Conservation (phyloP, 2,888 invertebrate genomes). For the Mesorhabditis sp. region DNA sequence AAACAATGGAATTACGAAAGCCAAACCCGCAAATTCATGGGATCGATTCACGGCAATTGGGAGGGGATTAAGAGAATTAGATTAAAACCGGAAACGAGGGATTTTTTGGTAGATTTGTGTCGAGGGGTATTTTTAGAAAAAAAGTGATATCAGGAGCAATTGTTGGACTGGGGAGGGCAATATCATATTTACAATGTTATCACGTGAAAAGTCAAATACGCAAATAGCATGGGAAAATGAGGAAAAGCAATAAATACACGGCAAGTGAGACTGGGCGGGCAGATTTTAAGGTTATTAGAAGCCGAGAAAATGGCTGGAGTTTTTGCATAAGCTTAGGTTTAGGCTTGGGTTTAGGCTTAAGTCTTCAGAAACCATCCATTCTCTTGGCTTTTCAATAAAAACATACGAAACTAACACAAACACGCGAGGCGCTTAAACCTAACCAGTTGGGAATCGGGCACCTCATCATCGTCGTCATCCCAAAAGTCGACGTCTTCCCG, state of each 20-base stretch:
- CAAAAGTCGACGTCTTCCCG: background rate
- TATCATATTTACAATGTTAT: too few relatives aligned
- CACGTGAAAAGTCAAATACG: too few relatives aligned
- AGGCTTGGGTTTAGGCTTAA: background rate
- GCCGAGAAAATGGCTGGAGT: background rate
- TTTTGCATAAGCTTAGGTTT: background rate
- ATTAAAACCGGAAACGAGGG: too few relatives aligned
- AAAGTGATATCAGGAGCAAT: too few relatives aligned
- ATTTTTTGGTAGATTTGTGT: too few relatives aligned
- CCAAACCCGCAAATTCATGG: too few relatives aligned
- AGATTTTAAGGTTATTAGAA: background rate
- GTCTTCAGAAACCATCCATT: too few relatives aligned
- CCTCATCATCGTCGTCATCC: background rate
- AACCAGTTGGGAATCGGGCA: background rate
- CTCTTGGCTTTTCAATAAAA: background rate
- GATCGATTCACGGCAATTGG: too few relatives aligned
- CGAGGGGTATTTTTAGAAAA: too few relatives aligned
- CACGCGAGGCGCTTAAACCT: background rate
- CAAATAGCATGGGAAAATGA: background rate
- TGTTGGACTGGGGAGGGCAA: too few relatives aligned
- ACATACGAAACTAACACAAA: background rate
- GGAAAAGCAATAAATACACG: constrained; percentile 3
- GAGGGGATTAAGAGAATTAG: too few relatives aligned
- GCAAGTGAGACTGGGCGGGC: background rate
- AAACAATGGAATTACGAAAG: too few relatives aligned